phyloP scores from a whole-genome alignment of 1,140 invertebrate genomes.

The Drosophila lacertosa region DNA sequence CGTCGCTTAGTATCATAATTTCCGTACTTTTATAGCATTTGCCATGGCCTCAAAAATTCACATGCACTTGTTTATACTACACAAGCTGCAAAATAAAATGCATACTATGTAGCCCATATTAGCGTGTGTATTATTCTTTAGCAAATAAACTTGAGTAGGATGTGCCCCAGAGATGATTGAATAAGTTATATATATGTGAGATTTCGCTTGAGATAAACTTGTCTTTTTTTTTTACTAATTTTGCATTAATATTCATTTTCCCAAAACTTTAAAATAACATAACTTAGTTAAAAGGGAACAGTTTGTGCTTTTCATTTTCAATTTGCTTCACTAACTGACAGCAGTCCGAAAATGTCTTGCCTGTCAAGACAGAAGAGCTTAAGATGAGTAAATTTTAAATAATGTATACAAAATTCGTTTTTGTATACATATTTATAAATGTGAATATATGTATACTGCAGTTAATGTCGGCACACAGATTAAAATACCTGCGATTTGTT shows the following conservation, averaged over 20 bases:
- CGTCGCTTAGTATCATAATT: slow-evolving; percentile 20
- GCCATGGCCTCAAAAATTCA: slow-evolving; percentile 48
- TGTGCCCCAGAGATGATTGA: not conserved
- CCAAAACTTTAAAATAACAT: too few species aligned
- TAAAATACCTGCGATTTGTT: slow-evolving; percentile 24
- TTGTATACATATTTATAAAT: slow-evolving; percentile 10
- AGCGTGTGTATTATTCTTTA: slow-evolving; percentile 14
- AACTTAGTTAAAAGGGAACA: not conserved
- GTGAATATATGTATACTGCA: slow-evolving; percentile 3
- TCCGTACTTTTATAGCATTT: slow-evolving; percentile 46
- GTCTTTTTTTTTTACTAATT: too few species aligned
- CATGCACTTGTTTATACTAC: slow-evolving; percentile 47
- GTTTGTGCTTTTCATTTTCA: slow-evolving; percentile 26
- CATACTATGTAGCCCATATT: slow-evolving; percentile 20
- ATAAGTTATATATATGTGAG: not conserved
- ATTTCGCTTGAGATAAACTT: not conserved
- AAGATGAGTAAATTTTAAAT: slow-evolving; percentile 36
- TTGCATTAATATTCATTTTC: too few species aligned
- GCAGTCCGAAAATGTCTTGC: slow-evolving; percentile 28
- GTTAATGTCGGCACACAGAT: slow-evolving; percentile 14
- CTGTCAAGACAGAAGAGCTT: slow-evolving; percentile 28
- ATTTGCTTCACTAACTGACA: slow-evolving; percentile 39
- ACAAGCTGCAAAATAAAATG: slow-evolving; percentile 14
- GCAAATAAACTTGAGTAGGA: slow-evolving; percentile 17
- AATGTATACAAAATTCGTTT: slow-evolving; percentile 21